Percentiles rank a stretch among this genome's conserved stretches.
phyloP scores from a whole-genome alignment of 2,888 invertebrate genomes.

The Netelia fuscicornis region DNA sequence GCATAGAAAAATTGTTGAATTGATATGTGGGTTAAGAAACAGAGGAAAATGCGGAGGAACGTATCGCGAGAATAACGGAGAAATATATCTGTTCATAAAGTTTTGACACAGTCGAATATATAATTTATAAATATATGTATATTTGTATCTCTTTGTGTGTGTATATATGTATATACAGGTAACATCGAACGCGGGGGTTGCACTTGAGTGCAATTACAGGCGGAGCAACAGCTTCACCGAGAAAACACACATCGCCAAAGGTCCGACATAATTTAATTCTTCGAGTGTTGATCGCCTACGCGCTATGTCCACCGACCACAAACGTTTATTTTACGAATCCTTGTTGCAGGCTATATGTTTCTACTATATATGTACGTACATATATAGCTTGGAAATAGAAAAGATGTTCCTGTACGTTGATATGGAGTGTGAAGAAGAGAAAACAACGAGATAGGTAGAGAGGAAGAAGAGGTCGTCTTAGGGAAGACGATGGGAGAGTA shows the following conservation, averaged over 20 bases:
- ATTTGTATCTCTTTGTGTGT: neutral
- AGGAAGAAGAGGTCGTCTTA: slow-evolving; percentile 30
- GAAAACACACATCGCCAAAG: slow-evolving; percentile 72
- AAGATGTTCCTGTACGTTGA: slow-evolving; percentile 50
- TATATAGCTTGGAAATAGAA: slow-evolving; percentile 39
- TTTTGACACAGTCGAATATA: slow-evolving; percentile 46
- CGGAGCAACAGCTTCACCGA: slow-evolving; percentile 65
- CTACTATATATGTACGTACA: slow-evolving; percentile 1
- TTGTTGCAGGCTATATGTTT: slow-evolving; percentile 64
- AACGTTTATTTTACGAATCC: slow-evolving; percentile 76
- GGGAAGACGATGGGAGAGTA: slow-evolving; percentile 20
- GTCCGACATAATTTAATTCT: slow-evolving; percentile 78
- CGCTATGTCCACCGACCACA: slow-evolving; percentile 49
- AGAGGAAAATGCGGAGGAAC: slow-evolving; percentile 38
- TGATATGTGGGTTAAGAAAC: slow-evolving; percentile 57
- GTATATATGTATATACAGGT: slow-evolving; percentile 31
- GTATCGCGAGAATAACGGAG: slow-evolving; percentile 34
- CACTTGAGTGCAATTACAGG: slow-evolving; percentile 69
- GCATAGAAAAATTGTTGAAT: slow-evolving; percentile 42
- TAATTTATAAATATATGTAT: slow-evolving; percentile 25
- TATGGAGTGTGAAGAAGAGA: slow-evolving; percentile 20
- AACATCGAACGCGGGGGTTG: slow-evolving; percentile 61
- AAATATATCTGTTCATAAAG: slow-evolving; percentile 59
- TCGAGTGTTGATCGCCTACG: slow-evolving; percentile 73
- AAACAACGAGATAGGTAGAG: slow-evolving; percentile 31